Percentiles rank a stretch among this genome's conserved stretches.
Conservation (phyloP, 92 coral and sea anemone genomes). For the Hydrozoanthus gracilis region DNA sequence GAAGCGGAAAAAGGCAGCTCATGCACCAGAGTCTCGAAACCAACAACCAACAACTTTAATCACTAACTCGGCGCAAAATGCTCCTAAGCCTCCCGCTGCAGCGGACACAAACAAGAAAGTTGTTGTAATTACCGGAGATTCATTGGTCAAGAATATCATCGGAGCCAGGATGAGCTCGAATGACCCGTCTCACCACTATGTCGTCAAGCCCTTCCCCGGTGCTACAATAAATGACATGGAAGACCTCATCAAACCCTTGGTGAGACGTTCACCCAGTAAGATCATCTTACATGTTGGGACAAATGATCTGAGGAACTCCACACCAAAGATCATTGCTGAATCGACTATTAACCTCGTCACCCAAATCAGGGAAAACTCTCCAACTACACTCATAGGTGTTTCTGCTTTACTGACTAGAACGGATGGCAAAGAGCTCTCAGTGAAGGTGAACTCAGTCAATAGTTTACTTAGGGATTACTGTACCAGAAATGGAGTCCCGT, state of each 20-base stretch:
- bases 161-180: not conserved
- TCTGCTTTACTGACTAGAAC: slow-evolving; percentile 21
- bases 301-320: slow-evolving; percentile 35
- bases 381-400: slow-evolving; percentile 36
- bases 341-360: slow-evolving; percentile 41
- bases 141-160: not conserved
- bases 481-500: not conserved
- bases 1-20: not conserved
- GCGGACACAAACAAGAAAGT: not conserved
- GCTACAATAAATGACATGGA: slow-evolving; percentile 45
- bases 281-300: slow-evolving; percentile 44
- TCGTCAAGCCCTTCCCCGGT: slow-evolving; percentile 49
- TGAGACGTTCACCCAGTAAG: slow-evolving; percentile 12
- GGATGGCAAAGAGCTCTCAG: not conserved
- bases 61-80: not conserved
- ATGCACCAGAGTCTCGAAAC: not conserved
- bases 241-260: slow-evolving; percentile 34
- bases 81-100: not conserved
- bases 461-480: not conserved
- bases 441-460: not conserved
- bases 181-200: not conserved
- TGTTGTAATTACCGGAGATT: not conserved
- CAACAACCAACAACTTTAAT: not conserved
- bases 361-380: slow-evolving; percentile 47
- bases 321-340: slow-evolving; percentile 45